Evolutionary conservation across 2,797 vertebrate genomes (phyloP).

Genomic region (Epinephelus coioides): DNA sequence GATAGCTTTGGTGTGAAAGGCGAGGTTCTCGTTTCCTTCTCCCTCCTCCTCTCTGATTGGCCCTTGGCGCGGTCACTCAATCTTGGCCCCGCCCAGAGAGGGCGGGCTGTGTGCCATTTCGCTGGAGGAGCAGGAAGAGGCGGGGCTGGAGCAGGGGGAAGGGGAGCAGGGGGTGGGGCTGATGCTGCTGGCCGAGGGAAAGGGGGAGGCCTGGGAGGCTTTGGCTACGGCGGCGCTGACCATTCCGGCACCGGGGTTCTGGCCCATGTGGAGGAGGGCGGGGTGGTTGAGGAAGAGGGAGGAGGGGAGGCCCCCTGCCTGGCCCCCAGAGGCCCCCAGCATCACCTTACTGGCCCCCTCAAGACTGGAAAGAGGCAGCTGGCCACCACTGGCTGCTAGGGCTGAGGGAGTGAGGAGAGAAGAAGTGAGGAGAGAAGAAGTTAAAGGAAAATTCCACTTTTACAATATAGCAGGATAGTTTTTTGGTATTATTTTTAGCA

Average conservation of each 20-base stretch:
- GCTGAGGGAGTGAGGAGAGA: constrained; percentile 76
- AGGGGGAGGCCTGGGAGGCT: constrained; percentile 87
- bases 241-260: constrained; percentile 87
- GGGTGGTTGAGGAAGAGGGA: constrained; percentile 95
- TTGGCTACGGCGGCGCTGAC: constrained; percentile 88
- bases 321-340: constrained; percentile 86
- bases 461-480: neutral
- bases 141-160: constrained; percentile 87
- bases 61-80: constrained; percentile 84
- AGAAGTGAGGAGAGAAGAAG: constrained; percentile 10
- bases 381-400: constrained; percentile 96
- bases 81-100: constrained; percentile 88
- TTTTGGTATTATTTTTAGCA: neutral
- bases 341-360: constrained; percentile 91
- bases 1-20: constrained; percentile 89
- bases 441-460: neutral
- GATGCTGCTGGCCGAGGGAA: constrained; percentile 85
- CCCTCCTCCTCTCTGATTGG: constrained; percentile 84
- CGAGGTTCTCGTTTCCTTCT: constrained; percentile 76
- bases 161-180: constrained; percentile 89
- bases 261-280: constrained; percentile 90
- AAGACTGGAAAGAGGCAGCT: constrained; percentile 96
- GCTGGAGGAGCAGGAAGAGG: constrained; percentile 87
- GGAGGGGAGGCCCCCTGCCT: constrained; percentile 88
- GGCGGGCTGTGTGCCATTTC: constrained; percentile 88